Evolutionary conservation across 2,797 vertebrate genomes (phyloP).

Genomic region (Helostoma temminkii): DNA sequence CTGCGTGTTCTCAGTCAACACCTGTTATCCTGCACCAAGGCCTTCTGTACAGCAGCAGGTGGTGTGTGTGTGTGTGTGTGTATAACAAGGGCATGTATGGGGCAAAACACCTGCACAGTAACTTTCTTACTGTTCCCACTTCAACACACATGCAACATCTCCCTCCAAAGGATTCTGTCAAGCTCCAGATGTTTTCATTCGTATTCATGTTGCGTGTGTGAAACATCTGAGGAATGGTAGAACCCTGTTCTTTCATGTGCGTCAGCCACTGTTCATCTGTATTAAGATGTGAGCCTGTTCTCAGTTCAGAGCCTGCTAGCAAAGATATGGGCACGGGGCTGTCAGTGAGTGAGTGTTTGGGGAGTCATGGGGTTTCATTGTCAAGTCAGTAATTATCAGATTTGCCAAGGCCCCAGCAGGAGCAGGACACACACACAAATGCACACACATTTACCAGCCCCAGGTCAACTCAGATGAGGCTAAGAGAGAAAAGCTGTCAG

Average conservation of each 20-base stretch:
- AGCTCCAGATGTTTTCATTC: conserved; percentile 42
- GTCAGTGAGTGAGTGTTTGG: conserved; percentile 4
- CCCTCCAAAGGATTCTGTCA: conserved; percentile 6
- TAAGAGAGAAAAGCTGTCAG: conserved; percentile 57
- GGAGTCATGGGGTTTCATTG: conserved; percentile 48
- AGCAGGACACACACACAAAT: conserved; percentile 37
- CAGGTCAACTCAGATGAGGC: conserved; percentile 39
- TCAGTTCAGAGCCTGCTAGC: conserved; percentile 12
- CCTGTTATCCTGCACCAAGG: conserved; percentile 46
- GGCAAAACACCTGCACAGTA: conserved; percentile 55
- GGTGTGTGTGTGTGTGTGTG: conserved; percentile 34
- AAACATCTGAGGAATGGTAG: conserved; percentile 19
- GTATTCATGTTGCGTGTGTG: conserved; percentile 33
- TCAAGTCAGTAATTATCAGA: conserved; percentile 81
- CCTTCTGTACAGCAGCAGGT: conserved; percentile 8
- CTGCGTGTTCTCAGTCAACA: conserved; percentile 64
- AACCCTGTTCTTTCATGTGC: conserved; percentile 2
- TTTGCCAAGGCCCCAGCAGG: conserved; percentile 60
- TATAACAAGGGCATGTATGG: conserved; percentile 21
- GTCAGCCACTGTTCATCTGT: conserved; percentile 28
- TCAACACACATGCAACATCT: background rate
- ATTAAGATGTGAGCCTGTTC: conserved; percentile 13
- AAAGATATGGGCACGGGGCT: conserved; percentile 38
- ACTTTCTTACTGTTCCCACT: conserved; percentile 3
- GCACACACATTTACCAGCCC: conserved; percentile 32